Evolutionary conservation across 2,797 vertebrate genomes (phyloP).

Genomic region (Aulostomus chinensis): DNA sequence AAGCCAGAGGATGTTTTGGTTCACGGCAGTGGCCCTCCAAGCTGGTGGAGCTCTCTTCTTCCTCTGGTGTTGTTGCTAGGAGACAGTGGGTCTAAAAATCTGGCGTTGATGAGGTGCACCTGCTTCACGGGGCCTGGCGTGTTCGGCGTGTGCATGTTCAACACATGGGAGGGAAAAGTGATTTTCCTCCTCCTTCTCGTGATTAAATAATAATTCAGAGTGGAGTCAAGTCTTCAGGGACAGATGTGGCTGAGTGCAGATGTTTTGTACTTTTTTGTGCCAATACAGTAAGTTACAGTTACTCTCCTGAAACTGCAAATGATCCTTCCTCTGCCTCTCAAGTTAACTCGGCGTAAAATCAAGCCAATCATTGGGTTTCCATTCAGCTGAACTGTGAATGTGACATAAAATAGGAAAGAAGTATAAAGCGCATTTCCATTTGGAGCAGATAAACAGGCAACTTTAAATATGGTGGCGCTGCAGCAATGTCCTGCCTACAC

Average conservation of each 20-base stretch:
- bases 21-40: slow-evolving; percentile 54
- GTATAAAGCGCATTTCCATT: no score
- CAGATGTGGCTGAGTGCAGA: slow-evolving; percentile 18
- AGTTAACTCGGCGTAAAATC: no score
- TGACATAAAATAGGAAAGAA: no score
- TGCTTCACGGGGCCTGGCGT: slow-evolving; percentile 53
- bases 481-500: no score
- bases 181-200: slow-evolving; percentile 6
- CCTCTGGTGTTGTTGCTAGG: slow-evolving; percentile 77
- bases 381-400: no score
- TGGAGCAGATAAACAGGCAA: no score
- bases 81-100: slow-evolving; percentile 71
- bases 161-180: slow-evolving; percentile 32
- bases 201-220: slow-evolving; percentile 38
- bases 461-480: no score
- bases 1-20: slow-evolving; percentile 60
- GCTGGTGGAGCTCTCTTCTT: slow-evolving; percentile 55
- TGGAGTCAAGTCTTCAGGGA: slow-evolving; percentile 22
- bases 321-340: no score
- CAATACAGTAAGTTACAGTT: no score
- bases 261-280: slow-evolving; percentile 19
- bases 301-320: no score
- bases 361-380: no score
- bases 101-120: slow-evolving; percentile 63
- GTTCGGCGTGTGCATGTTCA: slow-evolving; percentile 32